Evolutionary conservation across 1,140 invertebrate genomes (phyloP).

Genomic region (Harlomillsia oculata): DNA sequence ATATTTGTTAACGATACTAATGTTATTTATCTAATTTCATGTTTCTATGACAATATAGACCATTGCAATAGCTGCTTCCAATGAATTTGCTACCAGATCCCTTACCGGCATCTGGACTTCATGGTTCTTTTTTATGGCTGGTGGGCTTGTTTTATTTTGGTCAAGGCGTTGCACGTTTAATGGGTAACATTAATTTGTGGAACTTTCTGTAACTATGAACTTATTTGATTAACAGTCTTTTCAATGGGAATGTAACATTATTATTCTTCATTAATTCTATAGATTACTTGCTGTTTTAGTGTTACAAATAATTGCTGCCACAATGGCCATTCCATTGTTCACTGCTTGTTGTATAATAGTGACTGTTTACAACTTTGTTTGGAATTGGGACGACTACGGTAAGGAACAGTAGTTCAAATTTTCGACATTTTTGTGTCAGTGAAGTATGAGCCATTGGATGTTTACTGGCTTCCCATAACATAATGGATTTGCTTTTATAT

Average conservation of each 20-base stretch:
- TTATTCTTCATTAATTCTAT: background rate
- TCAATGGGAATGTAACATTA: background rate
- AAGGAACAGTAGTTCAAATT: no score
- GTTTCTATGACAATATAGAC: conserved; percentile 13
- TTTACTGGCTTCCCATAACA: no score
- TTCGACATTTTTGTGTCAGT: no score
- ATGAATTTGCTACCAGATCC: conserved; percentile 30
- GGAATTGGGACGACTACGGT: conserved; percentile 5
- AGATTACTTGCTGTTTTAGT: conserved; percentile 32
- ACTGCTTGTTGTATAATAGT: conserved; percentile 31
- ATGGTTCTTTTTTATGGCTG: conserved; percentile 34
- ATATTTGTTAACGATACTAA: background rate
- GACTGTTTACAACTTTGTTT: conserved; percentile 29
- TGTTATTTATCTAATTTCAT: background rate
- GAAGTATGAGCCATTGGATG: no score
- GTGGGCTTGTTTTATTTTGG: conserved; percentile 31
- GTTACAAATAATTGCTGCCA: conserved; percentile 32
- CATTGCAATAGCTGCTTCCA: conserved; percentile 27
- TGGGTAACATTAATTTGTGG: conserved; percentile 28
- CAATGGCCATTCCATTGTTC: conserved; percentile 32
- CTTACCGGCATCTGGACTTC: conserved; percentile 35
- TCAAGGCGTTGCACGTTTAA: conserved; percentile 33
- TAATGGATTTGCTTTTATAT: no score
- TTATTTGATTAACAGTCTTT: background rate
- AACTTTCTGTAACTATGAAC: no score